These are phyloP conservation scores for Xyliphius kryptos DNA, from an alignment of 2,113 vertebrate species.

Conservation along the genomic window DNA sequence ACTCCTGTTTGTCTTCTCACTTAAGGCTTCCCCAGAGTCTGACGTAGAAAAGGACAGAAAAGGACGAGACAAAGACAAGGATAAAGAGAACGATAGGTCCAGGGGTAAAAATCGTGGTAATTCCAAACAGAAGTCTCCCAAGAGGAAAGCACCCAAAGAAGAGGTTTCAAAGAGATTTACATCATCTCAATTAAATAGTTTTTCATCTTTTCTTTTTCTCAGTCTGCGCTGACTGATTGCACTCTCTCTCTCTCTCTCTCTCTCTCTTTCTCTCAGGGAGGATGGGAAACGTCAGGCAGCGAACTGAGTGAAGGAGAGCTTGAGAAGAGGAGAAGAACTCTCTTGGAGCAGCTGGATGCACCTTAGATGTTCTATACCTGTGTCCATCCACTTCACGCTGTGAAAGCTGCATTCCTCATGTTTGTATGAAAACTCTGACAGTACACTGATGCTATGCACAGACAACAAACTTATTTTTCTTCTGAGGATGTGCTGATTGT, in stretches of 20 bases:
- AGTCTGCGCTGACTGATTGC: no score
- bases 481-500: no score
- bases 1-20: no score
- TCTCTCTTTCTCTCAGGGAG: slow-evolving; percentile 69
- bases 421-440: no score
- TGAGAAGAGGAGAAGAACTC: slow-evolving; percentile 93
- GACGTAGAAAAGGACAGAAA: slow-evolving; percentile 71
- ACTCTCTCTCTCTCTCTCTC: slow-evolving; percentile 5
- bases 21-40: slow-evolving; percentile 82
- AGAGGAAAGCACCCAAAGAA: slow-evolving; percentile 87
- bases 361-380: slow-evolving; percentile 59
- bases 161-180: no score
- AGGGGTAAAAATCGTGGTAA: slow-evolving; percentile 78
- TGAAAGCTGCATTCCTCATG: no score
- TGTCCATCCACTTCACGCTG: no score
- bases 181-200: no score
- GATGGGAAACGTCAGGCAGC: slow-evolving; percentile 97
- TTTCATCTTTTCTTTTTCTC: not conserved
- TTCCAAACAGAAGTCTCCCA: slow-evolving; percentile 95
- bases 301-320: slow-evolving; percentile 97
- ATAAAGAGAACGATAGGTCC: slow-evolving; percentile 83
- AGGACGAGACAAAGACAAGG: slow-evolving; percentile 73
- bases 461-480: no score
- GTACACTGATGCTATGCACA: no score
- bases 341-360: slow-evolving; percentile 94